These are phyloP conservation scores for Carassius carassius DNA, from an alignment of 2,113 vertebrate species.

Conservation along the genomic window DNA sequence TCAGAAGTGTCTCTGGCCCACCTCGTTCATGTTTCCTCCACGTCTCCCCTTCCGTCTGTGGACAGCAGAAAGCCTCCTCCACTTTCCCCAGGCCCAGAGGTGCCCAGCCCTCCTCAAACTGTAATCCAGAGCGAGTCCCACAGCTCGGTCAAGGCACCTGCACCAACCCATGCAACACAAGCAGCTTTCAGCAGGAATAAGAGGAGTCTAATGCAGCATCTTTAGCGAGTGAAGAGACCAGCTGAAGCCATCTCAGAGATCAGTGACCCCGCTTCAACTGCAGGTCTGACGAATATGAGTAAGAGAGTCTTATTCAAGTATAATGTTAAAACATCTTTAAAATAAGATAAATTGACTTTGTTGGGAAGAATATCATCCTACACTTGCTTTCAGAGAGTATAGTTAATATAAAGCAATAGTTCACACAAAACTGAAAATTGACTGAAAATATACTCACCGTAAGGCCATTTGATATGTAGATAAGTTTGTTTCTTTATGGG, in stretches of 20 bases:
- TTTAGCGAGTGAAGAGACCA: background rate
- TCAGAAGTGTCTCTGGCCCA: slow-evolving; percentile 31
- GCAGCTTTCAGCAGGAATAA: background rate
- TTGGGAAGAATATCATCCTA: background rate
- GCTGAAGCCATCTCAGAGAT: background rate
- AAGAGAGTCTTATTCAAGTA: background rate
- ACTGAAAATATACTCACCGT: background rate
- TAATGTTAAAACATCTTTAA: background rate
- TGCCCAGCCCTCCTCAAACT: slow-evolving; percentile 40
- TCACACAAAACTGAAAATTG: no score
- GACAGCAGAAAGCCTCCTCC: slow-evolving; percentile 46
- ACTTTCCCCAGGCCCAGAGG: slow-evolving; percentile 39
- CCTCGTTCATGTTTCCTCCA: slow-evolving; percentile 36
- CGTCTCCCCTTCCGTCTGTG: slow-evolving; percentile 37
- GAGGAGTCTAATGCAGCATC: background rate
- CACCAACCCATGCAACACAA: background rate
- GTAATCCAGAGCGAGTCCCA: slow-evolving; percentile 13
- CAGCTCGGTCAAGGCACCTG: background rate
- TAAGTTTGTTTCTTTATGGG: no score
- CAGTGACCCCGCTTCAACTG: background rate
- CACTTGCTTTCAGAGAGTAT: background rate
- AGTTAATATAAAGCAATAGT: no score
- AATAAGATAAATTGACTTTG: background rate
- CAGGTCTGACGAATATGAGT: background rate
- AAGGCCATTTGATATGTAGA: background rate